phyloP scores from a whole-genome alignment of 2,113 vertebrate genomes.

The Solea solea region DNA sequence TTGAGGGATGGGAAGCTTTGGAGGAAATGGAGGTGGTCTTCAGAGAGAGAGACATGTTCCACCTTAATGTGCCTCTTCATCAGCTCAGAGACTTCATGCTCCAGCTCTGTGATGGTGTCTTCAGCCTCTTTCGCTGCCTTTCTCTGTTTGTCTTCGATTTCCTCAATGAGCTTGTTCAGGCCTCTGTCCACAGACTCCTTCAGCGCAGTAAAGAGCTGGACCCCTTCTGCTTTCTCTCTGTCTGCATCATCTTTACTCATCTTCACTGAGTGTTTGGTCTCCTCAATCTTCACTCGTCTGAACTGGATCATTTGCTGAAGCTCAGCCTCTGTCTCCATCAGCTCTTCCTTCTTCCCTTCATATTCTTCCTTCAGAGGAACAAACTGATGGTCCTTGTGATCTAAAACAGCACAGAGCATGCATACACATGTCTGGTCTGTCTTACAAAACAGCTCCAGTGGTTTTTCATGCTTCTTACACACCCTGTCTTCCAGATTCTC shows the following conservation, averaged over 20 bases:
- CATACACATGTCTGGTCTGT: not conserved
- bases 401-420: not conserved
- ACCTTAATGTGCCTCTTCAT: constrained; percentile 12
- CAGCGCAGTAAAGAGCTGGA: constrained; percentile 14
- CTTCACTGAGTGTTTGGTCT: not conserved
- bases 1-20: not conserved
- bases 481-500: not conserved
- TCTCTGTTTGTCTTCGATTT: not conserved
- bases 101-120: constrained; percentile 8
- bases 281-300: constrained; percentile 23
- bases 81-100: constrained; percentile 14
- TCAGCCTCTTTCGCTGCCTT: not conserved
- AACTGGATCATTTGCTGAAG: constrained; percentile 15
- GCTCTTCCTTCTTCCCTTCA: not conserved
- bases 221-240: constrained; percentile 15
- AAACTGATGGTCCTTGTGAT: not conserved
- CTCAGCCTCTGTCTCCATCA: not conserved
- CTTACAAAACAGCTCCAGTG: constrained; percentile 6
- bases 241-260: constrained; percentile 6
- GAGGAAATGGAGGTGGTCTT: not conserved
- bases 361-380: not conserved
- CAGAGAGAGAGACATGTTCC: not conserved
- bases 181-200: constrained; percentile 5
- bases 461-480: constrained; percentile 2
- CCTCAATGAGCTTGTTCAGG: not conserved